Evolutionary conservation across 1,140 invertebrate species (phyloP), one percentile per base, ranked within the genome.

Genomic region (Rhagoletis pomonella): DNA sequence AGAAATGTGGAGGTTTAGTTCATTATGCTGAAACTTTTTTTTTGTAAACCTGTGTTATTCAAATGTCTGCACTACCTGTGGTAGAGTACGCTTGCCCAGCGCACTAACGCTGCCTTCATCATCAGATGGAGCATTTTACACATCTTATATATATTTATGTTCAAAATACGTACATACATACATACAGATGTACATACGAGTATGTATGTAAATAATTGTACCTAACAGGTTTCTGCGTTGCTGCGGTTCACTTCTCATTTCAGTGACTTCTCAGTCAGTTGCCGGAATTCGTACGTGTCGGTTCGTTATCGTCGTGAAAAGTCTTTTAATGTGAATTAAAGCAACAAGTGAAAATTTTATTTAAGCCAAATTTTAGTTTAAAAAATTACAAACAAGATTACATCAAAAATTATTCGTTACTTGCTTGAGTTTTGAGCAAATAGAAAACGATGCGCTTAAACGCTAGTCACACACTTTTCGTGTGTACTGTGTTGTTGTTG

Each of bases 141-240:
- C 29, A 29, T 29, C 29, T 29, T 29, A 29, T 29, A 29, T 29
- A 29, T 29, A 29, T 29, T 29, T 29, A 29, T 29, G 62, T n/a
- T 59, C 6, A 12, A 59, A 12, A 6, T 59, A 12, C 58, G 0
- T 6, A 12, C 58, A 39, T 10, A n/a, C 9, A 65, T 67, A 39
- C 29, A 9, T 42, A 42, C 29, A 64, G 1, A 62, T 62, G 17
- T 12, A 64, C 19, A 64, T 64, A 19, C 19, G 29, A 39, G 10
- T 42, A 42, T 42, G 39, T 55, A 81, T 81, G 17, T 81, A 81
- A 9, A 55, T 55, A 81, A 12, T 55, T 81, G 14, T n/a, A n/a
- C 17, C 73, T 29, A 81, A 81, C 73, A 81, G 73, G 73, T 81
- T 81, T 81, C n/a, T 81, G 73, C 47, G 73, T 81, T 81, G 73